Base-by-base conservation (phyloP, 2,888 invertebrate genomes). In the Panopea generosa region DNA sequence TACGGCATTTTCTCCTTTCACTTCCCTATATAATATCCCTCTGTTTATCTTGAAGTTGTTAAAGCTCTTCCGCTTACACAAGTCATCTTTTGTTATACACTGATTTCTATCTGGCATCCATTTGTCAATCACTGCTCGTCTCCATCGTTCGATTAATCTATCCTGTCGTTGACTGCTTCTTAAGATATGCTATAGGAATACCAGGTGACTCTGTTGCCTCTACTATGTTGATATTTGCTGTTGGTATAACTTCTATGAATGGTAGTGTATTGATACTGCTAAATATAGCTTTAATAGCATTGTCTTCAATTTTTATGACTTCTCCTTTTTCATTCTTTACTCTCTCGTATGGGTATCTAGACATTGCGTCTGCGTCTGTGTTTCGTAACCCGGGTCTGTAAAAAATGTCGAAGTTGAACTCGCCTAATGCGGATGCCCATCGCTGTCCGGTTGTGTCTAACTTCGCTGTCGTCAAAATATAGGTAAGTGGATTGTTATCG, bases 401-500 rank as follows among this genome's bases (percentile, higher is more conserved):
- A 7, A 27, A 47, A 20, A 67, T 67, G 26, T 67, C 40, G 38
- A 67, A 67, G 26, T 45, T n/a, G 40, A 22, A 67, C 26, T 29
- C 50, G 1, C 49, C 67, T 33, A 67, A n/a, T 6, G 67, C 67
- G n/a, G 59, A 6, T 16, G 50, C 22, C 67, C 57, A 67, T 49
- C 57, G 26, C 18, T 67, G 67, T 7, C 59, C 67, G 18, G 66
- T 66, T 26, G 66, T 56, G 29, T 66, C 56, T 4, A 66, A 27
- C 47, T 66, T 66, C 1, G 29, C 59, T 16, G 16, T 18, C 6
- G 59, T 40, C 9, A 77, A 16, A 9, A 77, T 43, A 53, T 71
- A 53, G 0, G 68, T 63, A 18, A 67, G 29, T 0, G 68, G 67
- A n/a, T 77, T 77, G 14, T 72, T 71, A 27, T 77, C 68, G 1